Conservation (phyloP, 2,888 invertebrate genomes). For the Pristionchus arcanus region DNA sequence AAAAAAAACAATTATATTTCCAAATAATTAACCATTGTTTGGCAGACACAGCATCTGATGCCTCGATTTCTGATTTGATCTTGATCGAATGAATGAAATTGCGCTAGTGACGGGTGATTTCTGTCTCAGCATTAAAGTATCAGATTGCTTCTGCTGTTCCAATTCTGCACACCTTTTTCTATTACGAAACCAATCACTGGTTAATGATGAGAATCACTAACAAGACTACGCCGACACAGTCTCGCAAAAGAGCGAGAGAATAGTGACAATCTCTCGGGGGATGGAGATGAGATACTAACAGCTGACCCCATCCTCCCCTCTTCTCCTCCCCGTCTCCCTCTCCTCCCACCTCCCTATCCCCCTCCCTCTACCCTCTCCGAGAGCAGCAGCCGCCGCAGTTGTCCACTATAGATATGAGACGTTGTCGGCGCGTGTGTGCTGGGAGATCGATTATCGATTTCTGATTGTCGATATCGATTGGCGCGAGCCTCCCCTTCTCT, state of each 20-base stretch:
- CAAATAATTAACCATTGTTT: no score
- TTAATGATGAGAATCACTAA: background rate
- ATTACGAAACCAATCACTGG: no score
- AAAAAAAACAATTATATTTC: no score
- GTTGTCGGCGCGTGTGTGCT: background rate
- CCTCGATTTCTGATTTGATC: no score
- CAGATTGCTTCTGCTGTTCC: no score
- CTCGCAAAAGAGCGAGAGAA: background rate
- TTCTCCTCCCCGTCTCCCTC: background rate
- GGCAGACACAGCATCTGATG: no score
- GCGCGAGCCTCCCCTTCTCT: background rate
- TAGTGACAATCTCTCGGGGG: constrained; percentile 31
- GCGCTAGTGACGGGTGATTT: background rate
- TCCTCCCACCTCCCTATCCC: background rate
- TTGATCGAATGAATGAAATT: background rate
- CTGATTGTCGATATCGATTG: background rate
- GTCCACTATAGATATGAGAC: constrained; percentile 6
- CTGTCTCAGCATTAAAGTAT: background rate
- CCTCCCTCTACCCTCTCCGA: background rate
- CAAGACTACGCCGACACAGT: background rate
- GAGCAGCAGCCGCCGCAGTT: background rate
- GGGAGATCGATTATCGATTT: constrained; percentile 11
- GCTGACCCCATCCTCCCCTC: background rate
- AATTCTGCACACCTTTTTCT: no score
- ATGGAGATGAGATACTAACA: constrained; percentile 27